Base-by-base conservation (phyloP, 23 tunicate species). In the Phallusia fumigata region DNA sequence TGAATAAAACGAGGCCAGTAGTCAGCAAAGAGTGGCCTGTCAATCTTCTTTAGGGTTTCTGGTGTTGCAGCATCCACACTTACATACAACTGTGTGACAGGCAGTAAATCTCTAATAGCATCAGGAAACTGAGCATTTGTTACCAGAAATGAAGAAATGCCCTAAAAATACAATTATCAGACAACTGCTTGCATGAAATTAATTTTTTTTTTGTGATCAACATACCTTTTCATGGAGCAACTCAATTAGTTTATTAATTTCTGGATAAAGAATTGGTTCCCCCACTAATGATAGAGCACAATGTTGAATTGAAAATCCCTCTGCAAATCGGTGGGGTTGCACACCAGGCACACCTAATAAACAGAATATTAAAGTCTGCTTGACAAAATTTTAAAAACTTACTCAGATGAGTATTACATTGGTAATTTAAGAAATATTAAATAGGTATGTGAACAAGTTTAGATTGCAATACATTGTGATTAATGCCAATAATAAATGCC, bases 121-220 rank as follows among this genome's bases (percentile, higher is more conserved):
- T 96, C 96, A 35, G 99, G 99, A 53, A 96, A 96, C 73, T 96
- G 96, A 18, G 99, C 99, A 76, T 96, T 96, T 18, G 99, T 96
- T 32, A 96, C 99, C 35, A 96, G 85, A 53, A 90, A 96, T 21
- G 96, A 87, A 13, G 99, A 96, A 19, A 96, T 90, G 0, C 99
- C 99, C 84, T 33, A 19, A 74, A 74, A 58, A 58, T 6, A 13
- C 28, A 21, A 24, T 58, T 6, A 21, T 58, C 16, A 58, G 28
- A 58, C 69, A 58, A 58, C 8, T 58, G 28, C 16, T 16, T 1
- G 13, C 8, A 58, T 21, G 28, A 21, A 58, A 58, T 58, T 6
- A 58, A n/a, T n/a, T n/a, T 24, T 24, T 13, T 6, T 21, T 58
- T 58, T 58, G 69, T 58, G 47, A 40, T 40, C 10, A 3, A 13